Evolutionary conservation across 2,888 invertebrate species (phyloP).

Genomic region (Resseliella maxima): DNA sequence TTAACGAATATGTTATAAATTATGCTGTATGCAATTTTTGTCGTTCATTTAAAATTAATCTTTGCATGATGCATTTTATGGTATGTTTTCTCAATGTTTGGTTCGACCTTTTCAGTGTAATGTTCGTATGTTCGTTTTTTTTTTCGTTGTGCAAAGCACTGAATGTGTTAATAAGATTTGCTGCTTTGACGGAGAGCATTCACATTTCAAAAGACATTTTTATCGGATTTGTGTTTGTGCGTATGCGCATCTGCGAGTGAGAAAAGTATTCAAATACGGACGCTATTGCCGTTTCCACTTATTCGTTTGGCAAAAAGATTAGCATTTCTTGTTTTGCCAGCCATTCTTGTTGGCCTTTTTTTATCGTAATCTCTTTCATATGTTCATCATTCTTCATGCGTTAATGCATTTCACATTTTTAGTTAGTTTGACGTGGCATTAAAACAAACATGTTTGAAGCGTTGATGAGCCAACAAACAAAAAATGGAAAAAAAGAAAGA

Average conservation of each 20-base stretch:
- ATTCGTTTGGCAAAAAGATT: conserved; percentile 30
- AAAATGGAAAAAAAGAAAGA: background rate
- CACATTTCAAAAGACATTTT: conserved; percentile 11
- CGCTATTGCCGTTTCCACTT: background rate
- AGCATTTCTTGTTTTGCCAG: conserved; percentile 32
- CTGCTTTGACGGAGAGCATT: conserved; percentile 4
- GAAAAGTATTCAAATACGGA: conserved; percentile 15
- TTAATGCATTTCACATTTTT: conserved; percentile 37
- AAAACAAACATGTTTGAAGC: conserved; percentile 44
- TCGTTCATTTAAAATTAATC: conserved; percentile 4
- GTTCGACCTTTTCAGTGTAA: background rate
- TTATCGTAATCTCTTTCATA: conserved; percentile 46
- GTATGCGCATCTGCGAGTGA: background rate
- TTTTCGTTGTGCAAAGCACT: background rate
- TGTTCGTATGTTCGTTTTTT: too few relatives aligned
- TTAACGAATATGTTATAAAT: background rate
- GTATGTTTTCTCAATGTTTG: background rate
- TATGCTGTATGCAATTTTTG: conserved; percentile 30
- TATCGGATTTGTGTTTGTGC: background rate
- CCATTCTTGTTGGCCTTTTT: background rate
- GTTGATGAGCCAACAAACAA: background rate
- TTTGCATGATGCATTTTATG: conserved; percentile 33
- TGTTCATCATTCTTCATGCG: conserved; percentile 51
- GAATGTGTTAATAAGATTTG: conserved; percentile 38
- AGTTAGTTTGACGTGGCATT: conserved; percentile 12